These are phyloP conservation scores for Drosophila nikananu DNA, from an alignment of 1,140 invertebrate species.

Conservation along the genomic window DNA sequence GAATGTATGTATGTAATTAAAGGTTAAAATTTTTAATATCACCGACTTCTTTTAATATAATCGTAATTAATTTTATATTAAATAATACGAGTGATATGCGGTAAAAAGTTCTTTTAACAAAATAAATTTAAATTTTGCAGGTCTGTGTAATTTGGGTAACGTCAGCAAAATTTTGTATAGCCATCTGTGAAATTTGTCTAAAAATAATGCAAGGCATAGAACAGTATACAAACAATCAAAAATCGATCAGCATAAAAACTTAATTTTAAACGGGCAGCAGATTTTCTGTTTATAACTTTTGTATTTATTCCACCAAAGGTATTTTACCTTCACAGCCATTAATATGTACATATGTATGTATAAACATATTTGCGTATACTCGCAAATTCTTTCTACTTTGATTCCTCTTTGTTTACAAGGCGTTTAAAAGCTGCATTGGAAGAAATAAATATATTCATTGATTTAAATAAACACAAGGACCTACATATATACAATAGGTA, in stretches of 20 bases:
- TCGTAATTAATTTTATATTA: neutral
- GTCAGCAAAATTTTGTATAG: neutral
- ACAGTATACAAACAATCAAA: constrained; percentile 2
- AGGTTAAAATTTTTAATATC: too few species aligned
- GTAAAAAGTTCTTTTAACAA: neutral
- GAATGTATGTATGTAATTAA: too few species aligned
- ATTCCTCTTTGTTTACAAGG: constrained; percentile 1
- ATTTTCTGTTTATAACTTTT: constrained; percentile 2
- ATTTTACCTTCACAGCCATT: neutral
- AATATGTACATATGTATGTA: neutral
- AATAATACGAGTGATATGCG: too few species aligned
- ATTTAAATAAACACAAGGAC: neutral
- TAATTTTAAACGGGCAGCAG: neutral
- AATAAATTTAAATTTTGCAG: neutral
- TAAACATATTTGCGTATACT: neutral
- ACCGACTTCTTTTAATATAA: neutral
- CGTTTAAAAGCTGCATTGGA: neutral
- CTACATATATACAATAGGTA: neutral
- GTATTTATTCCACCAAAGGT: constrained; percentile 4
- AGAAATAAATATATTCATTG: neutral
- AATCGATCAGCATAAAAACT: neutral
- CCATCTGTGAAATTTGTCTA: constrained; percentile 2
- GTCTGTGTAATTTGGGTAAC: neutral
- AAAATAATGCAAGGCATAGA: constrained; percentile 2
- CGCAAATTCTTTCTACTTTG: neutral